These are phyloP conservation scores for Ephestia elutella DNA, from an alignment of 1,140 invertebrate species.

Conservation along the genomic window DNA sequence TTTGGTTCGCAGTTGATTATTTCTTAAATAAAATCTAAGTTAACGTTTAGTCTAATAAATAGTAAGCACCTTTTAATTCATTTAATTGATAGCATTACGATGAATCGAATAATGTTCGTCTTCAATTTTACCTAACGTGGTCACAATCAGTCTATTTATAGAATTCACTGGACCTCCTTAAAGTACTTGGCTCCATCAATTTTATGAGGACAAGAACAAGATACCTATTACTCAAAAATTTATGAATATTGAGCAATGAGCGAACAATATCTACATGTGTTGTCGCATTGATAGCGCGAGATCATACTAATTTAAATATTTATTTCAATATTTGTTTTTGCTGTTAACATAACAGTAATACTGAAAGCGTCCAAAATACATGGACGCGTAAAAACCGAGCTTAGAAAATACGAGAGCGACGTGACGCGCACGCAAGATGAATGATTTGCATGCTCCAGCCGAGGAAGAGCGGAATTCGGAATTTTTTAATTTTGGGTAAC, in stretches of 20 bases:
- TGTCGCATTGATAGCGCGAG: too few species aligned
- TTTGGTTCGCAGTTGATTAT: not conserved
- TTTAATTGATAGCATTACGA: slow-evolving; percentile 2
- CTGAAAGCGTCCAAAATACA: not conserved
- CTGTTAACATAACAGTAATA: too few species aligned
- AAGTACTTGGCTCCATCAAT: not conserved
- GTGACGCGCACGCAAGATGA: not conserved
- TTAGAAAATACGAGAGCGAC: not conserved
- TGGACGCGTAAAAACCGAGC: not conserved
- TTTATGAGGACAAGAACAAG: not conserved
- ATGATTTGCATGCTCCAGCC: not conserved
- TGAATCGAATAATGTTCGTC: not conserved
- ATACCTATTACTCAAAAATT: too few species aligned
- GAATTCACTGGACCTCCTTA: not conserved
- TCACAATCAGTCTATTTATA: not conserved
- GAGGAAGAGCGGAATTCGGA: not conserved
- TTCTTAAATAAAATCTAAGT: not conserved
- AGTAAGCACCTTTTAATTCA: slow-evolving; percentile 3
- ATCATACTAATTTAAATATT: too few species aligned
- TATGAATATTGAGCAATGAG: not conserved
- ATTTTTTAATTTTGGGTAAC: not conserved
- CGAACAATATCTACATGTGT: not conserved
- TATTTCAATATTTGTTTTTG: too few species aligned
- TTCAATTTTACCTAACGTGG: not conserved
- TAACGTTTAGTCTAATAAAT: not conserved